Conservation (phyloP, 2,888 invertebrate species). For the Macaria liturata region DNA sequence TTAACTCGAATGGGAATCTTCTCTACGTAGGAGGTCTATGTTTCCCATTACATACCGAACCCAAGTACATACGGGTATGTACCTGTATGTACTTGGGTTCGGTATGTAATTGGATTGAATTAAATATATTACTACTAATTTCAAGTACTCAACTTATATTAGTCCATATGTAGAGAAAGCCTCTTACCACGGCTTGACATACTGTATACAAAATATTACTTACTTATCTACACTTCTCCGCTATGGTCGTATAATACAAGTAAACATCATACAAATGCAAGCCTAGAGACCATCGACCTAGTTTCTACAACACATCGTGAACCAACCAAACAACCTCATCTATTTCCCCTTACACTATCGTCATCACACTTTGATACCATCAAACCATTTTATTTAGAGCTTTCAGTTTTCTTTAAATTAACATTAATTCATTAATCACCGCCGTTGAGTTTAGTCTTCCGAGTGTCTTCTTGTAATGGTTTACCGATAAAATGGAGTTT, state of each 20-base stretch:
- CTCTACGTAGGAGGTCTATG: not conserved
- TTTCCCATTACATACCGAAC: not conserved
- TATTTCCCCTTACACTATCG: constrained; percentile 59
- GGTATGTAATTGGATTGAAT: too few relatives aligned
- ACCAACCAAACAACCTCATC: constrained; percentile 58
- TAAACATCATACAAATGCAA: constrained; percentile 18
- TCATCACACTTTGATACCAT: constrained; percentile 63
- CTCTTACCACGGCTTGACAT: too few relatives aligned
- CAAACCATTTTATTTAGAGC: constrained; percentile 53
- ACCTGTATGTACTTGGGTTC: too few relatives aligned
- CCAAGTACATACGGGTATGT: too few relatives aligned
- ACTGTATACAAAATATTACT: too few relatives aligned
- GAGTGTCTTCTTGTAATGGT: constrained; percentile 32
- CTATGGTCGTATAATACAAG: too few relatives aligned
- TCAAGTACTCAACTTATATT: too few relatives aligned
- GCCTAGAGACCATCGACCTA: constrained; percentile 60
- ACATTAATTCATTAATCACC: constrained; percentile 37
- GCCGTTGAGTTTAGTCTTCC: constrained; percentile 26
- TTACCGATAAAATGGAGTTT: constrained; percentile 68
- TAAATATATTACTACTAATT: too few relatives aligned
- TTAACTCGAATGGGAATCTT: too few relatives aligned
- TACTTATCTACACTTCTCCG: too few relatives aligned
- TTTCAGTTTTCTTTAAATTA: constrained; percentile 40
- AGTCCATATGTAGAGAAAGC: too few relatives aligned
- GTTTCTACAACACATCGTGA: constrained; percentile 44